Conservation (phyloP, 2,888 invertebrate species). For the Sphaerophoria taeniata region DNA sequence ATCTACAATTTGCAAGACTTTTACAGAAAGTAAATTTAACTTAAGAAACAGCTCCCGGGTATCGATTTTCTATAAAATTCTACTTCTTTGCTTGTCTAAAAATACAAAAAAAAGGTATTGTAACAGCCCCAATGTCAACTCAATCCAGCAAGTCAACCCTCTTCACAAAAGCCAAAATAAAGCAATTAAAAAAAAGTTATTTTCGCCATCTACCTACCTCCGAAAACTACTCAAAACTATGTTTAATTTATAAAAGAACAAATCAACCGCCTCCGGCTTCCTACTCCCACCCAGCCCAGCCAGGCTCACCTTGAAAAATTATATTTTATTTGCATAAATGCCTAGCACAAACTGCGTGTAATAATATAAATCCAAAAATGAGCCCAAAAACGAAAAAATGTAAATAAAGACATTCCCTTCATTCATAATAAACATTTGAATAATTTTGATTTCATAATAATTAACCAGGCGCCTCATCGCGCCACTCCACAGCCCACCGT, state of each 20-base stretch:
- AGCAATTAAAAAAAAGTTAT: no score
- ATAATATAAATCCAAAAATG: conserved; percentile 9
- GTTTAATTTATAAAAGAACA: not conserved
- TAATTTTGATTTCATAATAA: conserved; percentile 51
- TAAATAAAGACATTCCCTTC: conserved; percentile 30
- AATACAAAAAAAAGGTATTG: no score
- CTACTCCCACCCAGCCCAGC: not conserved
- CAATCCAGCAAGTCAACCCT: no score
- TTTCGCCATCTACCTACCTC: no score
- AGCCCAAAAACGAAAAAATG: conserved; percentile 17
- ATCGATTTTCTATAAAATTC: no score
- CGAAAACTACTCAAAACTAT: not conserved
- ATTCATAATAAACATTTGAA: conserved; percentile 11
- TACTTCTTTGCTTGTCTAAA: no score
- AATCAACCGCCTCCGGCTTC: not conserved
- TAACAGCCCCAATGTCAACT: no score
- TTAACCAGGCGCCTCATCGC: not conserved
- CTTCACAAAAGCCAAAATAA: no score
- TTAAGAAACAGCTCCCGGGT: no score
- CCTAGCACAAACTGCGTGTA: conserved; percentile 18
- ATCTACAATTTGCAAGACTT: no score
- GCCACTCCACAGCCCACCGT: not conserved
- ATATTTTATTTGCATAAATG: not conserved
- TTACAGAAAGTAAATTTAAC: no score
- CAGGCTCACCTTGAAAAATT: not conserved